Percentiles rank a stretch among this genome's conserved stretches.
phyloP scores from a whole-genome alignment of 2,888 invertebrate species.

The Spodoptera littoralis region DNA sequence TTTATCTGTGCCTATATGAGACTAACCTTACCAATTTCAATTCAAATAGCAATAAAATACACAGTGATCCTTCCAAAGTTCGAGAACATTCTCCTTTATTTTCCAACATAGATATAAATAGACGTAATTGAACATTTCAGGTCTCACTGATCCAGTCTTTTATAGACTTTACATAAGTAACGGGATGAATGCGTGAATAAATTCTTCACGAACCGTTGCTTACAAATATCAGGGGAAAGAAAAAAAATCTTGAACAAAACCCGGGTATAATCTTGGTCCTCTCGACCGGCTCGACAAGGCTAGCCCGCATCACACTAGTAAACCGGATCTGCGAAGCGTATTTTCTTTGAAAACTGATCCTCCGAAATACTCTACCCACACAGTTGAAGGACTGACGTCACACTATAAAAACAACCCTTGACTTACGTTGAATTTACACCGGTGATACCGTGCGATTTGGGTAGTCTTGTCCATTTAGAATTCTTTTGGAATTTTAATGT shows the following conservation, averaged over 20 bases:
- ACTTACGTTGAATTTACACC: conserved; percentile 38
- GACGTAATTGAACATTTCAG: conserved; percentile 18
- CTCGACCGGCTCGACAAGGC: conserved; percentile 60
- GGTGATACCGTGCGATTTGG: conserved; percentile 12
- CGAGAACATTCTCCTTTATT: conserved; percentile 1
- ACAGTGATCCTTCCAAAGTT: too few relatives aligned
- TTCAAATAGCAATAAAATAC: too few relatives aligned
- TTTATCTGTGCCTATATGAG: too few relatives aligned
- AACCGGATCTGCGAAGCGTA: conserved; percentile 69
- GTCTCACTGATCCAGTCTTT: conserved; percentile 22
- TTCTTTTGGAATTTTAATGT: neutral
- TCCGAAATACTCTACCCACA: conserved; percentile 63
- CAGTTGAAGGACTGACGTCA: conserved; percentile 60
- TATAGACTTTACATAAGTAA: conserved; percentile 43
- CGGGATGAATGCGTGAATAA: conserved; percentile 43
- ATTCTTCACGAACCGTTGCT: conserved; percentile 40
- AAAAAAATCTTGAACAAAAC: conserved; percentile 59
- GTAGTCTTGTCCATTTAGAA: neutral
- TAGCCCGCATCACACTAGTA: conserved; percentile 59
- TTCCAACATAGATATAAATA: conserved; percentile 11
- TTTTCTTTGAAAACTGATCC: conserved; percentile 79
- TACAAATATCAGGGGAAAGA: conserved; percentile 42
- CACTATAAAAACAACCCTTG: conserved; percentile 58
- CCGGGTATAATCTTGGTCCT: conserved; percentile 63
- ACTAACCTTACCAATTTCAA: too few relatives aligned